Evolutionary conservation across 2,888 invertebrate species (phyloP).

Genomic region (Erynnis tages): DNA sequence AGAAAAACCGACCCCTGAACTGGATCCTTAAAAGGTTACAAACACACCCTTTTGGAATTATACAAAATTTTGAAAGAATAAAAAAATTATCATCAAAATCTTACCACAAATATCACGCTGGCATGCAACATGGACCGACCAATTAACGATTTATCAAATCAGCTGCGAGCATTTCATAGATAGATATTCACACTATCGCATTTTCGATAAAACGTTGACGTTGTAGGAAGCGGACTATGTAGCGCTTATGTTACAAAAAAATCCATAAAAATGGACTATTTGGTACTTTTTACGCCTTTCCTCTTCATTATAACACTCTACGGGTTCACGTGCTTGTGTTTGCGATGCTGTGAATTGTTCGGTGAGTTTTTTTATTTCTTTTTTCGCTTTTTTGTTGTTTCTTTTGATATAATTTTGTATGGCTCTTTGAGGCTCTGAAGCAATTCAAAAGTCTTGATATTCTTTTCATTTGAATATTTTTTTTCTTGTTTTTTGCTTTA

Average conservation of each 20-base stretch:
- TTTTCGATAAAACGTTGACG: constrained; percentile 28
- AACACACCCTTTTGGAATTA: too few species aligned
- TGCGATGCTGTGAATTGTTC: constrained; percentile 52
- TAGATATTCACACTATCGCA: constrained; percentile 18
- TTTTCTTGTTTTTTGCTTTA: too few species aligned
- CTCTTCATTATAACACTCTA: constrained; percentile 44
- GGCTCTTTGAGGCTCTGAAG: too few species aligned
- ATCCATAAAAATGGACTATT: constrained; percentile 37
- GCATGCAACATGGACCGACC: constrained; percentile 22
- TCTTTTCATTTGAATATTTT: too few species aligned
- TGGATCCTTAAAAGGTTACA: too few species aligned
- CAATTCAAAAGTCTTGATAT: too few species aligned
- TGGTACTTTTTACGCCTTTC: constrained; percentile 40
- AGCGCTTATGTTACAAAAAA: constrained; percentile 4
- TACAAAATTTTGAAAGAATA: too few species aligned
- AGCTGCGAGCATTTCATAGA: constrained; percentile 19
- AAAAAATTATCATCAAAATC: too few species aligned
- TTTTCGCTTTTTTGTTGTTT: background rate
- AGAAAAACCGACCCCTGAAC: too few species aligned
- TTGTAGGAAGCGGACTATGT: constrained; percentile 1
- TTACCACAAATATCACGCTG: background rate
- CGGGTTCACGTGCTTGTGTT: constrained; percentile 49
- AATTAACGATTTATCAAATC: constrained; percentile 34
- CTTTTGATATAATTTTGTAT: too few species aligned
- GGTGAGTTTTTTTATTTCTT: constrained; percentile 46